phyloP scores from a whole-genome alignment of 1,140 invertebrate species.

The Rhopalosiphum padi region DNA sequence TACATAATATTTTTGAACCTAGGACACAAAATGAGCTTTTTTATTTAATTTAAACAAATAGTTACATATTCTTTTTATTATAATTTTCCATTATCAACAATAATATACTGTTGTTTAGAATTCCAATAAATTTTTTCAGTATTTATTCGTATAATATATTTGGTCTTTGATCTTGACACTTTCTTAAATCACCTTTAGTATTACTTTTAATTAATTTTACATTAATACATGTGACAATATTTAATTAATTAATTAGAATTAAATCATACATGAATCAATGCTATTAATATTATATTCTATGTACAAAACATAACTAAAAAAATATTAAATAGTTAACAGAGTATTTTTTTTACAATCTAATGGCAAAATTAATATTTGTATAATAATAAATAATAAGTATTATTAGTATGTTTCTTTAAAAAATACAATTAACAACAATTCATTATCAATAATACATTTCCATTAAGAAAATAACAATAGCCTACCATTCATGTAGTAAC shows the following conservation, averaged over 20 bases:
- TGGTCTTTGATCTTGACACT: neutral
- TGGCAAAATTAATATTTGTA: constrained; percentile 52
- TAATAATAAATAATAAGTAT: constrained; percentile 45
- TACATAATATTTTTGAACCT: neutral
- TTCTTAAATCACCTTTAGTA: neutral
- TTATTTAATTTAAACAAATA: no score
- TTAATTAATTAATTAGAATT: neutral
- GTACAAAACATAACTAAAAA: constrained; percentile 56
- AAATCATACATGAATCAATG: neutral
- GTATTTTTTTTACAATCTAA: constrained; percentile 51
- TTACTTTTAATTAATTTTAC: neutral
- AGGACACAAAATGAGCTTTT: neutral
- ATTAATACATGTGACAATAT: neutral
- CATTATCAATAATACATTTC: constrained; percentile 46
- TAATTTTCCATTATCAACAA: neutral
- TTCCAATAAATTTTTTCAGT: neutral
- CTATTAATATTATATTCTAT: constrained; percentile 50
- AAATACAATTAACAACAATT: constrained; percentile 46
- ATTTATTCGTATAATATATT: neutral
- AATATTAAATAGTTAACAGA: constrained; percentile 57
- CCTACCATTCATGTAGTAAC: neutral
- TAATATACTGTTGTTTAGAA: neutral
- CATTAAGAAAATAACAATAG: constrained; percentile 39
- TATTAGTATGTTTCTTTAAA: constrained; percentile 33
- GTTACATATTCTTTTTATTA: neutral